Evolutionary conservation across 2,888 invertebrate genomes (phyloP).

Genomic region (Pollenia labialis): DNA sequence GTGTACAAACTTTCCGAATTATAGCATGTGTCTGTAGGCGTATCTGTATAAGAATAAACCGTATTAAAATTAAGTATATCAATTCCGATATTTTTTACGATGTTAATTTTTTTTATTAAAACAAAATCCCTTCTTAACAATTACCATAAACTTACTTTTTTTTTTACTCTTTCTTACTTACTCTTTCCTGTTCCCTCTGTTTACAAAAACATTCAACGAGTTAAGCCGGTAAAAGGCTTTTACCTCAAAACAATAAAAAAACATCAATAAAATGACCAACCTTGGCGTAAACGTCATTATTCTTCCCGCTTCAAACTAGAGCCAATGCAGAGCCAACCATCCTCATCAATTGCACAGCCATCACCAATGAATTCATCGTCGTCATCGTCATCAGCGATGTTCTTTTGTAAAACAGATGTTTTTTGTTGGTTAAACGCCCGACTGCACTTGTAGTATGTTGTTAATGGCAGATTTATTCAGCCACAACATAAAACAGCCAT

Average conservation of each 20-base stretch:
- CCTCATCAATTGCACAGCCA: constrained; percentile 15
- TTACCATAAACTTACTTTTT: constrained; percentile 7
- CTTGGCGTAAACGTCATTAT: constrained; percentile 32
- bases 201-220: constrained; percentile 13
- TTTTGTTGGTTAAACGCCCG: constrained; percentile 59
- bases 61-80: constrained; percentile 46
- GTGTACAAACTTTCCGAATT: neutral
- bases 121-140: constrained; percentile 44
- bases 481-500: constrained; percentile 62
- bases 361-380: constrained; percentile 36
- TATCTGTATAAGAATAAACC: neutral
- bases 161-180: too few species aligned
- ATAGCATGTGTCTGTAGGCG: constrained; percentile 22
- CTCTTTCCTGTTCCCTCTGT: neutral
- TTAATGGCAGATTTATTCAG: constrained; percentile 66
- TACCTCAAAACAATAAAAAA: constrained; percentile 46
- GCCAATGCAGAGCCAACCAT: constrained; percentile 21
- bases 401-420: constrained; percentile 60
- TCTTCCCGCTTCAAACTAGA: constrained; percentile 42
- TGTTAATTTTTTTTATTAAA: constrained; percentile 54
- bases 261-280: constrained; percentile 41
- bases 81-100: constrained; percentile 15
- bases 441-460: constrained; percentile 65
- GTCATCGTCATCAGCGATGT: constrained; percentile 22
- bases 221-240: constrained; percentile 1